Conservation (phyloP, 2,888 invertebrate genomes). For the Mactromeris polynyma region DNA sequence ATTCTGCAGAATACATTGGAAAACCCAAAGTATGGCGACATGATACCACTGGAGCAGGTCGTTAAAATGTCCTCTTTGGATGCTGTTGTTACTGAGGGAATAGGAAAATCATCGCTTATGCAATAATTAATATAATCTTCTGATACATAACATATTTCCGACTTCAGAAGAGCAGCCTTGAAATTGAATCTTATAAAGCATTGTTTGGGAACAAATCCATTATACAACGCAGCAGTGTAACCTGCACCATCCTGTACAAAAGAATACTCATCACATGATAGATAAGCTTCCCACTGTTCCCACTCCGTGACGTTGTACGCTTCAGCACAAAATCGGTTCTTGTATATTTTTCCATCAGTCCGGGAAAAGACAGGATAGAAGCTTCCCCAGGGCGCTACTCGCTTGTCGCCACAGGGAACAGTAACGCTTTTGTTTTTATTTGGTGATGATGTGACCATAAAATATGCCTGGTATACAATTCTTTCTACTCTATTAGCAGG, state of each 20-base stretch:
- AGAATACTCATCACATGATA: background rate
- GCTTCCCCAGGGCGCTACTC: background rate
- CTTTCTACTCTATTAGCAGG: too few relatives aligned
- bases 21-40: background rate
- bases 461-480: too few relatives aligned
- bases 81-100: background rate
- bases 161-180: background rate
- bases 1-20: background rate
- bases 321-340: background rate
- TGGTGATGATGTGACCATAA: too few relatives aligned
- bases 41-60: background rate
- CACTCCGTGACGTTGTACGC: background rate
- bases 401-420: background rate
- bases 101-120: background rate
- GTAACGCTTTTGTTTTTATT: background rate
- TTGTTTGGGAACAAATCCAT: background rate
- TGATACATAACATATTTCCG: background rate
- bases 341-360: background rate
- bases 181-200: background rate
- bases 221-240: background rate
- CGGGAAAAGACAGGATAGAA: background rate
- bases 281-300: background rate
- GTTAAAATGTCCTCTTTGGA: background rate
- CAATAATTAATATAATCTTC: background rate
- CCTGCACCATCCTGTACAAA: background rate